Conservation (phyloP, 1,140 invertebrate species). For the Coboldia fuscipes region DNA sequence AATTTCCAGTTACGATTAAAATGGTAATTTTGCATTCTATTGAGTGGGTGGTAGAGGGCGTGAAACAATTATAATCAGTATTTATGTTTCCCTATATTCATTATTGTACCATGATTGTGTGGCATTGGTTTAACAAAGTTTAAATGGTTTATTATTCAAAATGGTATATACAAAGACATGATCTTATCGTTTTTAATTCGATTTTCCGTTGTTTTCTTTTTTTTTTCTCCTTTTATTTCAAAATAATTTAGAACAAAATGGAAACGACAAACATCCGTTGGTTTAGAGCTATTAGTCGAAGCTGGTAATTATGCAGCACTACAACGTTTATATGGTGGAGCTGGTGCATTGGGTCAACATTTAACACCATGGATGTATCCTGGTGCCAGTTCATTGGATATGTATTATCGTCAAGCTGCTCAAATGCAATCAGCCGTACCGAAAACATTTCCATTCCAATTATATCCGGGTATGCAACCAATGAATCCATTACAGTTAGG, state of each 20-base stretch:
- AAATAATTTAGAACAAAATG: slow-evolving; percentile 99
- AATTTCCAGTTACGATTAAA: not conserved
- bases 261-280: slow-evolving; percentile 94
- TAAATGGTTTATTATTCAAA: not conserved
- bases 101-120: too few species aligned
- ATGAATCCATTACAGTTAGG: too few species aligned
- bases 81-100: too few species aligned
- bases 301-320: slow-evolving; percentile 87
- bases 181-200: not conserved
- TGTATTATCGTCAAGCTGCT: slow-evolving; percentile 51
- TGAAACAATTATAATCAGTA: too few species aligned
- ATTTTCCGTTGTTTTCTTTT: slow-evolving; percentile 1
- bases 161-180: not conserved
- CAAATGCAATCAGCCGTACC: too few species aligned
- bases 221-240: slow-evolving; percentile 23
- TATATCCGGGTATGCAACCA: too few species aligned
- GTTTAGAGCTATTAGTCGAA: slow-evolving; percentile 79
- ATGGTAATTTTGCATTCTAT: too few species aligned
- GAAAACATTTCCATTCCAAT: too few species aligned
- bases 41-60: too few species aligned
- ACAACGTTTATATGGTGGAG: slow-evolving; percentile 60
- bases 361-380: not conserved
- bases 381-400: slow-evolving; percentile 23
- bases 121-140: too few species aligned
- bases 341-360: slow-evolving; percentile 11